These are phyloP conservation scores for Vandiemenella viatica DNA, from an alignment of 2,888 invertebrate genomes.

Conservation along the genomic window DNA sequence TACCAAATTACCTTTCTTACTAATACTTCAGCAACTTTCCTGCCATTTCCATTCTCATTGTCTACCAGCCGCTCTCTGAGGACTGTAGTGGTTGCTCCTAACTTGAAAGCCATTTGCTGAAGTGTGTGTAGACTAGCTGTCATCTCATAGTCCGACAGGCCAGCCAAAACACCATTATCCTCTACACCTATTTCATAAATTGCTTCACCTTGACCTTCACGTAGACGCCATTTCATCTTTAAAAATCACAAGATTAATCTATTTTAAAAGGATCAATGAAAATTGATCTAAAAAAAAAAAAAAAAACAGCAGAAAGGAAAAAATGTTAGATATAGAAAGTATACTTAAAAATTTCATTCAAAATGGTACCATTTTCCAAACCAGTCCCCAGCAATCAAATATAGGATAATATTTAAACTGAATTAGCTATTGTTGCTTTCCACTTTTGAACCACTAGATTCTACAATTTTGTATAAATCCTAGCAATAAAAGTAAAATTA, in stretches of 20 bases:
- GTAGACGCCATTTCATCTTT: conserved; percentile 90
- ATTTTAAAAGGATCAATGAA: too few species aligned
- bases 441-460: too few species aligned
- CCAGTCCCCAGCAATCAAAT: too few species aligned
- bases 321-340: too few species aligned
- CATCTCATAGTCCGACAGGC: conserved; percentile 70
- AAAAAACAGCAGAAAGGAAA: too few species aligned
- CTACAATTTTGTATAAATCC: too few species aligned
- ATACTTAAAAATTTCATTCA: too few species aligned
- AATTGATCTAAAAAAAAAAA: too few species aligned
- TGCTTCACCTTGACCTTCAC: conserved; percentile 91
- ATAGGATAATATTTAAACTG: too few species aligned
- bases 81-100: conserved; percentile 69
- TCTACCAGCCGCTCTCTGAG: conserved; percentile 47
- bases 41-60: conserved; percentile 18
- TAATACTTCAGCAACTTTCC: conserved; percentile 72
- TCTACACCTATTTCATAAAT: conserved; percentile 95
- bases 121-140: conserved; percentile 73
- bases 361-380: too few species aligned
- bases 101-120: conserved; percentile 70
- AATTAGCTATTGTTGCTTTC: too few species aligned
- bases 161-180: conserved; percentile 75
- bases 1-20: conserved; percentile 54
- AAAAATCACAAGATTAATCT: conserved; percentile 10
- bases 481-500: too few species aligned